Conservation (phyloP, 2,113 vertebrate species). For the Syngnathoides biaculeatus region DNA sequence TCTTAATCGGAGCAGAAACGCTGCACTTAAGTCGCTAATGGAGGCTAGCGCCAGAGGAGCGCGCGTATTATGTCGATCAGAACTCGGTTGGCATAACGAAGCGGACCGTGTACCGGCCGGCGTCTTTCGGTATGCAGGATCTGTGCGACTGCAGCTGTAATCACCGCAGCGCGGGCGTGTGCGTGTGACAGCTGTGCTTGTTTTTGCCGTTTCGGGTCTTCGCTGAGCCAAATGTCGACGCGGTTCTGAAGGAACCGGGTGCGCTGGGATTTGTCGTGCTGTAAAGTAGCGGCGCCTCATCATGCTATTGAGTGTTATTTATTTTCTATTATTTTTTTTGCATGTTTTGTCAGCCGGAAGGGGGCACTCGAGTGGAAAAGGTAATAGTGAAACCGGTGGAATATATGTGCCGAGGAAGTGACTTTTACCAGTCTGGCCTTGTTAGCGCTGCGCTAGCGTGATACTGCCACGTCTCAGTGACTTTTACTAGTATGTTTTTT, state of each 20-base stretch:
- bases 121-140: conserved; percentile 20
- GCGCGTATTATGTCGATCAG: conserved; percentile 16
- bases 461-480: too few relatives aligned
- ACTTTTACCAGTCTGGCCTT: too few relatives aligned
- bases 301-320: background rate
- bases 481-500: too few relatives aligned
- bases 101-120: conserved; percentile 10
- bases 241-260: background rate
- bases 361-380: too few relatives aligned
- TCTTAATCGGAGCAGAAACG: background rate
- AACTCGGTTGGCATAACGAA: conserved; percentile 2
- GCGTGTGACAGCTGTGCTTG: conserved; percentile 27
- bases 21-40: background rate
- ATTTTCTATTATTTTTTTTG: too few relatives aligned
- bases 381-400: too few relatives aligned
- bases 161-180: conserved; percentile 5
- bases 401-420: too few relatives aligned
- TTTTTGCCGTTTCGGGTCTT: conserved; percentile 7
- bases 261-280: too few relatives aligned
- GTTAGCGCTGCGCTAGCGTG: too few relatives aligned
- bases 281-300: background rate
- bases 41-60: background rate
- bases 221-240: background rate
- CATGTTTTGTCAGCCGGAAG: too few relatives aligned
- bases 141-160: conserved; percentile 24